phyloP scores from a whole-genome alignment of 2,113 vertebrate species.

The Cyphomyrus discorhynchus region DNA sequence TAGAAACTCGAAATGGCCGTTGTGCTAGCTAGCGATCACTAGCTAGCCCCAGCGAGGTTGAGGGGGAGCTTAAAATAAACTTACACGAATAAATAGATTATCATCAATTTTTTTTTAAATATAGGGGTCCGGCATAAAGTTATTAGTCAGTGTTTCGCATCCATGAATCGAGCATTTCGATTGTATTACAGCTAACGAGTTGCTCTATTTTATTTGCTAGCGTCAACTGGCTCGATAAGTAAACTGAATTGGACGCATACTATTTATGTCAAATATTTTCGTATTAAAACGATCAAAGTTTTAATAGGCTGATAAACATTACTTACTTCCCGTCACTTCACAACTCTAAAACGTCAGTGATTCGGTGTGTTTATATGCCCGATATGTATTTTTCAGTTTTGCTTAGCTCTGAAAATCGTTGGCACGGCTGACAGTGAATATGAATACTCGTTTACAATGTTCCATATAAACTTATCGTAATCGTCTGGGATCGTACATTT shows the following conservation, averaged over 20 bases:
- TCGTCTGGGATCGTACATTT: not conserved
- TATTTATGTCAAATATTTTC: not conserved
- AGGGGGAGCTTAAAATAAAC: conserved; percentile 42
- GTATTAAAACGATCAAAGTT: not conserved
- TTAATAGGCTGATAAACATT: not conserved
- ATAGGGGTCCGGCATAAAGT: not conserved
- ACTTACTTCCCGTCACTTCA: not conserved
- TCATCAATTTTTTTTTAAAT: not conserved
- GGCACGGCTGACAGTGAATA: not conserved
- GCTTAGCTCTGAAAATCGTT: not conserved
- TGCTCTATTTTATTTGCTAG: not conserved
- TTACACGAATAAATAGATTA: conserved; percentile 12
- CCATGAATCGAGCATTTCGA: not conserved
- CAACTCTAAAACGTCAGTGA: not conserved
- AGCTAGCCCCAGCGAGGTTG: conserved; percentile 38
- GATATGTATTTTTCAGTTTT: not conserved
- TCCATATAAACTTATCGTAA: not conserved
- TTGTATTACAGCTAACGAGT: not conserved
- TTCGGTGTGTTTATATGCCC: not conserved
- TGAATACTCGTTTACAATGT: not conserved
- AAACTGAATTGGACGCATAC: not conserved
- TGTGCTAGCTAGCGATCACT: conserved; percentile 51
- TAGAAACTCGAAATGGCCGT: conserved; percentile 45
- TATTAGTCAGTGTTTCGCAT: not conserved
- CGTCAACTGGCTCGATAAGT: not conserved